These are phyloP conservation scores for Zoanthus sansibaricus DNA, from an alignment of 92 coral and sea anemone genomes.

Conservation along the genomic window DNA sequence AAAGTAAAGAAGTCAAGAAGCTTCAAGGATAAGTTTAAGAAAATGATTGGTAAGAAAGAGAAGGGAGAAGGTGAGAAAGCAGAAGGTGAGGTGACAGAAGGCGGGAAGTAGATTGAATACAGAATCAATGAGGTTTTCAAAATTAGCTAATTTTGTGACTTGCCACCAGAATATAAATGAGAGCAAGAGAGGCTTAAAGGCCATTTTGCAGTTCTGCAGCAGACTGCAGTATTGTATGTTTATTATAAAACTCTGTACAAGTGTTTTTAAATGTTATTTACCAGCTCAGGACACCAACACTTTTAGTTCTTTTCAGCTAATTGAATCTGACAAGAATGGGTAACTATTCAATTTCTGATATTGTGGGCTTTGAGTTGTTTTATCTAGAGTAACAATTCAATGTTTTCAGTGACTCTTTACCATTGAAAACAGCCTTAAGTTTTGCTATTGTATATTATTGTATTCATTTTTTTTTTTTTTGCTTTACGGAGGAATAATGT, in stretches of 20 bases:
- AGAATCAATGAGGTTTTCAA: neutral
- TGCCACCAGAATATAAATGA: slow-evolving; percentile 18
- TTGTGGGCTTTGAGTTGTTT: neutral
- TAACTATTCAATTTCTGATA: neutral
- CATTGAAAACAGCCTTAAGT: neutral
- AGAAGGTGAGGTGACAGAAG: neutral
- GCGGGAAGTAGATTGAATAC: slow-evolving; percentile 11
- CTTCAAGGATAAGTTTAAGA: slow-evolving; percentile 29
- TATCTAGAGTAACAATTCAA: neutral
- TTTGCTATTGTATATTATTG: neutral
- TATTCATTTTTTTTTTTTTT: too few species aligned
- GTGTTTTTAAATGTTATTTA: slow-evolving; percentile 2
- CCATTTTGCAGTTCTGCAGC: neutral
- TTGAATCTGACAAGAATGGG: neutral
- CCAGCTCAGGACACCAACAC: neutral
- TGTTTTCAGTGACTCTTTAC: neutral
- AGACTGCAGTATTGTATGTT: slow-evolving; percentile 25
- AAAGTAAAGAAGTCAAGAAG: slow-evolving; percentile 28
- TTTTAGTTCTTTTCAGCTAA: slow-evolving; percentile 9
- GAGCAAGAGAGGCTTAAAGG: neutral
- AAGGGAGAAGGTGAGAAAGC: slow-evolving; percentile 37
- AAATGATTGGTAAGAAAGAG: slow-evolving; percentile 40
- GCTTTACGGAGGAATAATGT: neutral
- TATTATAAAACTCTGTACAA: slow-evolving; percentile 23
- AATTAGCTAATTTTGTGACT: slow-evolving; percentile 21